A percentile compares a stretch with the other conserved stretches of the same genome.
These are phyloP conservation scores for Andrena camellia DNA, from an alignment of 2,888 invertebrate genomes.

Conservation along the genomic window DNA sequence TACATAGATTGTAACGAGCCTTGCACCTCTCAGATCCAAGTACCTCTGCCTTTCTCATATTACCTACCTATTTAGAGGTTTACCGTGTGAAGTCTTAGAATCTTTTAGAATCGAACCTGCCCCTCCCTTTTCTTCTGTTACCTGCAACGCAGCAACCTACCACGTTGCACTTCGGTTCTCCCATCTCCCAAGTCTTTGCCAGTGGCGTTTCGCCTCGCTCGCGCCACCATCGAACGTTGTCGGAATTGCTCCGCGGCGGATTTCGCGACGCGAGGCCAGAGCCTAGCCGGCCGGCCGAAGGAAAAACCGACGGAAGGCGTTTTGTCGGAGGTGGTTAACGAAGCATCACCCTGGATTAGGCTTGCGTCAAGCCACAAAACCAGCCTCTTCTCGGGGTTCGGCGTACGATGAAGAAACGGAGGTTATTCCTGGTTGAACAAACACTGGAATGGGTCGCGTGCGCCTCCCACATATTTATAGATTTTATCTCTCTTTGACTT, in stretches of 20 bases:
- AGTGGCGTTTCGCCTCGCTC: neutral
- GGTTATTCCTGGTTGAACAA: slow-evolving; percentile 85
- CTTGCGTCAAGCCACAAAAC: slow-evolving; percentile 82
- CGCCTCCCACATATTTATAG: slow-evolving; percentile 85
- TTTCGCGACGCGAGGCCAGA: neutral
- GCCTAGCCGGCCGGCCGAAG: neutral
- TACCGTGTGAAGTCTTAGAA: too few species aligned
- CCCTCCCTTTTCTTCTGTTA: too few species aligned
- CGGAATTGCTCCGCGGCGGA: neutral
- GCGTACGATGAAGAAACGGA: slow-evolving; percentile 82
- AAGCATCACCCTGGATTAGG: slow-evolving; percentile 70
- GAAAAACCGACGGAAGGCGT: slow-evolving; percentile 6
- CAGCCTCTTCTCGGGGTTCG: slow-evolving; percentile 77
- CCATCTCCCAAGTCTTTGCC: too few species aligned
- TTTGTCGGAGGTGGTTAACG: slow-evolving; percentile 62
- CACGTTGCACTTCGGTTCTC: too few species aligned
- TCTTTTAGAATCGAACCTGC: too few species aligned
- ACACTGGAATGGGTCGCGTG: slow-evolving; percentile 85
- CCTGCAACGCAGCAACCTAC: too few species aligned
- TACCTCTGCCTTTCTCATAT: too few species aligned
- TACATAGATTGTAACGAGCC: too few species aligned
- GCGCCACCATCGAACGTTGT: neutral
- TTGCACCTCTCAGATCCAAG: too few species aligned
- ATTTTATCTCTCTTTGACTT: slow-evolving; percentile 84
- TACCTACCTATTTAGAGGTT: too few species aligned